Conservation (phyloP, 1,140 invertebrate genomes). For the Homarus americanus region DNA sequence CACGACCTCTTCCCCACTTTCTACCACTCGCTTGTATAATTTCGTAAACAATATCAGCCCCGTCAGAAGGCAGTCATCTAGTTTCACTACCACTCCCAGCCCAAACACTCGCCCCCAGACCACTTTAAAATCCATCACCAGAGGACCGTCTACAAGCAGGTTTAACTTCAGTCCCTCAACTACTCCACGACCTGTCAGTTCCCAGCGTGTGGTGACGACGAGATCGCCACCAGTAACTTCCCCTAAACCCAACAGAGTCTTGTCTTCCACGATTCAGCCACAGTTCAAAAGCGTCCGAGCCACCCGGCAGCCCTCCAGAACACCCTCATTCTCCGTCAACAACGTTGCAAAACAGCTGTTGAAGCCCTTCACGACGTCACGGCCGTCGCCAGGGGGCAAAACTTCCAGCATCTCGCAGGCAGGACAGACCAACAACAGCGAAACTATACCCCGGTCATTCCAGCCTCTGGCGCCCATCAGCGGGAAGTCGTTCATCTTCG, state of each 20-base stretch:
- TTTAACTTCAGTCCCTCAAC: neutral
- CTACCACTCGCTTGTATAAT: too few relatives aligned
- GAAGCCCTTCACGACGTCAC: neutral
- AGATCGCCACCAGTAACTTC: neutral
- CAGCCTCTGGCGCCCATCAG: neutral
- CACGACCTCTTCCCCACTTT: neutral
- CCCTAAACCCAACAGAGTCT: neutral
- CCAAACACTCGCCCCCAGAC: neutral
- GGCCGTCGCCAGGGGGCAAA: neutral
- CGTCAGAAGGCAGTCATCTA: neutral
- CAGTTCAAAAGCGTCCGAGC: neutral
- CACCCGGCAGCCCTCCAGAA: neutral
- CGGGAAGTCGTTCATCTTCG: conserved; percentile 44
- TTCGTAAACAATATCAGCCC: neutral
- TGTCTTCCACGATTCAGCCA: neutral
- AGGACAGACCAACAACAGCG: neutral
- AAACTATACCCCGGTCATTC: neutral
- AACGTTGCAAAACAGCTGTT: neutral
- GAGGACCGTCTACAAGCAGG: neutral
- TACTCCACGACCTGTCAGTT: neutral
- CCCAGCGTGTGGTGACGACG: neutral
- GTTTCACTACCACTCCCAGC: neutral
- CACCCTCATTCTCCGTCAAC: neutral
- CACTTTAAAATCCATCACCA: neutral
- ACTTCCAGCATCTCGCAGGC: neutral